Conservation (phyloP, 1,140 invertebrate species). For the Rhynchophorus ferrugineus region DNA sequence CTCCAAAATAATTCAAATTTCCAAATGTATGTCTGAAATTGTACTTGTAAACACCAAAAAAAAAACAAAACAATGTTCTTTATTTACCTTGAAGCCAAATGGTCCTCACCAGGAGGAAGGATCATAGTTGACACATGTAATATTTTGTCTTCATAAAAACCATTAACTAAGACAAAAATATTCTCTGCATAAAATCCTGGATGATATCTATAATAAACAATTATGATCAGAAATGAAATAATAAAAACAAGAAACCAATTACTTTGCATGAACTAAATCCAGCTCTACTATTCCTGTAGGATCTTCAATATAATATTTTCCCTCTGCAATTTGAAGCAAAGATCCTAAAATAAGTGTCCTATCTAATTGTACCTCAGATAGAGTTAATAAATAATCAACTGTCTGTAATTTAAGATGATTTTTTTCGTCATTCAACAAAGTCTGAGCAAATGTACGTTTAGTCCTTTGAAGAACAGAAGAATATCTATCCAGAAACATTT, state of each 20-base stretch:
- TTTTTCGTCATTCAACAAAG: conserved; percentile 48
- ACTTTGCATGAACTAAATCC: conserved; percentile 68
- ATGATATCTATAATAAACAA: conserved; percentile 54
- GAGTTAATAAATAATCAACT: conserved; percentile 77
- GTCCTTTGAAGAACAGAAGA: conserved; percentile 67
- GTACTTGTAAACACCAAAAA: conserved; percentile 10
- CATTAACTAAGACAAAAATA: conserved; percentile 84
- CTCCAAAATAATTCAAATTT: conserved; percentile 83
- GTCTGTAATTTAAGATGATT: conserved; percentile 67
- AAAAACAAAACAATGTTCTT: background rate
- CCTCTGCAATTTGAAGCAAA: conserved; percentile 80
- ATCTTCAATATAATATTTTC: conserved; percentile 86
- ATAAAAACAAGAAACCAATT: conserved; percentile 3
- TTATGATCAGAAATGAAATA: background rate
- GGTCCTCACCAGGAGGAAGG: conserved; percentile 79
- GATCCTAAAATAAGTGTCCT: conserved; percentile 79
- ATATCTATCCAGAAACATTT: conserved; percentile 64
- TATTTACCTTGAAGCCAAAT: conserved; percentile 48
- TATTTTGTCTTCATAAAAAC: conserved; percentile 74
- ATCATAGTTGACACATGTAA: conserved; percentile 80
- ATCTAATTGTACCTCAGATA: conserved; percentile 59
- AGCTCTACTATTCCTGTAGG: conserved; percentile 75
- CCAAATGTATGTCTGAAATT: conserved; percentile 63
- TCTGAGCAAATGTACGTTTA: conserved; percentile 73
- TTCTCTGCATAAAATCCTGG: conserved; percentile 84